Conservation (phyloP, 2,888 invertebrate genomes). For the Drepana falcataria region DNA sequence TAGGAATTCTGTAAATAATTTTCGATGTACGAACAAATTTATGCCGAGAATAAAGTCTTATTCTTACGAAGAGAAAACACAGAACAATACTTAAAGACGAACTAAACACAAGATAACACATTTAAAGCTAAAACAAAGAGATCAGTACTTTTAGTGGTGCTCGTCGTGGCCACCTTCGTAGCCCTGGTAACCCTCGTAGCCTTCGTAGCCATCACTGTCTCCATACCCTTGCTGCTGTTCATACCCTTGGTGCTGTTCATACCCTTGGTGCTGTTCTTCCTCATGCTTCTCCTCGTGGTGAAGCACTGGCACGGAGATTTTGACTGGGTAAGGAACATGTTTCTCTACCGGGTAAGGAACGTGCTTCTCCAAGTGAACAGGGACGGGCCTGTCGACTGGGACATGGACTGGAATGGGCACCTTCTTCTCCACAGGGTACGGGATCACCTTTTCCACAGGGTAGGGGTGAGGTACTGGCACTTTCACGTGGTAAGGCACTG, state of each 20-base stretch:
- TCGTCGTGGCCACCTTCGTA: conserved; percentile 43
- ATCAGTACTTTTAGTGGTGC: conserved; percentile 73
- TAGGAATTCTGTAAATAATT: too few relatives aligned
- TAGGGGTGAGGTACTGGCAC: conserved; percentile 85
- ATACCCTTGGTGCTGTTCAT: conserved; percentile 17
- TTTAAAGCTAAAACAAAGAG: conserved; percentile 71
- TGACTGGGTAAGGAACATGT: conserved; percentile 83
- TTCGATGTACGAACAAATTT: too few relatives aligned
- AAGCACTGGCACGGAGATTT: conserved; percentile 83
- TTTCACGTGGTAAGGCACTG: conserved; percentile 86
- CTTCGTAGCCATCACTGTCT: conserved; percentile 33
- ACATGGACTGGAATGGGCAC: conserved; percentile 83
- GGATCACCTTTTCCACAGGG: conserved; percentile 82
- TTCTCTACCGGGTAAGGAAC: conserved; percentile 83
- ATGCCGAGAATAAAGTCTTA: too few relatives aligned
- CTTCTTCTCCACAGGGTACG: conserved; percentile 82
- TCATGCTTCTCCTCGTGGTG: conserved; percentile 60
- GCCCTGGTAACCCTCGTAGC: conserved; percentile 21
- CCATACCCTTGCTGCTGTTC: conserved; percentile 13
- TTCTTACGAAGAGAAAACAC: conserved; percentile 23
- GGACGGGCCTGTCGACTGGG: conserved; percentile 79
- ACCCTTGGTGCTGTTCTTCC: conserved; percentile 32
- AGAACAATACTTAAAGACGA: conserved; percentile 50
- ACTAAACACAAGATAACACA: conserved; percentile 69
- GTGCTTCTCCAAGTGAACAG: conserved; percentile 82